phyloP scores from a whole-genome alignment of 2,888 invertebrate genomes.

The Diplolepis rosae region DNA sequence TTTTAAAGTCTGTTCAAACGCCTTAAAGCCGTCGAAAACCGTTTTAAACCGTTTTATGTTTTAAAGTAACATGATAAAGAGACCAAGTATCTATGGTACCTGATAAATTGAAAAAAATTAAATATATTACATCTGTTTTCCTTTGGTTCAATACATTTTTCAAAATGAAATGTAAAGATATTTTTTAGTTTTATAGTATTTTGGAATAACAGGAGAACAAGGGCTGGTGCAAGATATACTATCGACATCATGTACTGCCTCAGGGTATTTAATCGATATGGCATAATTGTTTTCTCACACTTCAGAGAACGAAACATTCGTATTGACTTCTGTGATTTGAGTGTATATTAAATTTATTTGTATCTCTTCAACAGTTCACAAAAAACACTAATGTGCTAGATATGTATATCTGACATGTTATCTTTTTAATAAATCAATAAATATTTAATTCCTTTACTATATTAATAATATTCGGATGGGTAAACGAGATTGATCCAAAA shows the following conservation, averaged over 20 bases:
- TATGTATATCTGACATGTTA: too few relatives aligned
- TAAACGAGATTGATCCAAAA: too few relatives aligned
- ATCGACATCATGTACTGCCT: not conserved
- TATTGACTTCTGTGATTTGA: constrained; percentile 20
- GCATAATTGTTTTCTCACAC: constrained; percentile 4
- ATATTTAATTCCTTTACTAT: too few relatives aligned
- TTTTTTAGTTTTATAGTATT: not conserved
- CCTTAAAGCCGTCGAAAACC: not conserved
- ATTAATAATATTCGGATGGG: too few relatives aligned
- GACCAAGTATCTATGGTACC: not conserved
- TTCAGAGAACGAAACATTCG: constrained; percentile 10
- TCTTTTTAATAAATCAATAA: too few relatives aligned
- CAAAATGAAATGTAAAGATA: too few relatives aligned
- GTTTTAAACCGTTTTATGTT: not conserved
- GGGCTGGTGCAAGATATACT: not conserved
- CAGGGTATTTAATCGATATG: constrained; percentile 20
- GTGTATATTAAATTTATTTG: not conserved
- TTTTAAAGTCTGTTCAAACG: too few relatives aligned
- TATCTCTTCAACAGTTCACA: too few relatives aligned
- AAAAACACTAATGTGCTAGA: not conserved
- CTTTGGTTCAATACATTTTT: too few relatives aligned
- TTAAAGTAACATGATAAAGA: not conserved
- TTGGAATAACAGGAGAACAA: not conserved
- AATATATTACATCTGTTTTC: too few relatives aligned
- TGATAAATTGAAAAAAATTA: not conserved